A percentile compares a stretch with the other conserved stretches of the same genome.
Conservation (phyloP, 2,113 vertebrate species). For the Labeo catla region DNA sequence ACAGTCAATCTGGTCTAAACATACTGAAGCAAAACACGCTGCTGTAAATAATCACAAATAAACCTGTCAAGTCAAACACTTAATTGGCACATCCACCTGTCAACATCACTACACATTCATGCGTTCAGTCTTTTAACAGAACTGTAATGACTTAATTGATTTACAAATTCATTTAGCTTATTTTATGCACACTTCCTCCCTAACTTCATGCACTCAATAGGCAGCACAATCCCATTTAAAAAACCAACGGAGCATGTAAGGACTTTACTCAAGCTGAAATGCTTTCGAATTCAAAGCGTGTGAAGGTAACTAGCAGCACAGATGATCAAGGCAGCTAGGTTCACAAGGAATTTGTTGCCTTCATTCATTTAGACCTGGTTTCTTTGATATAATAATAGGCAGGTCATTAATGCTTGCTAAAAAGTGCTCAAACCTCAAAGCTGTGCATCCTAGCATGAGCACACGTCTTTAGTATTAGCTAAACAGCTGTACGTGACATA, state of each 20-base stretch:
- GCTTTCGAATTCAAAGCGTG: constrained; percentile 73
- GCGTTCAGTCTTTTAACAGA: constrained; percentile 34
- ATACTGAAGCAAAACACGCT: neutral
- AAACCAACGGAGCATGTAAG: constrained; percentile 72
- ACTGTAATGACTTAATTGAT: constrained; percentile 53
- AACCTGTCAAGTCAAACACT: constrained; percentile 12
- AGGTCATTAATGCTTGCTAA: neutral
- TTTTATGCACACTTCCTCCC: constrained; percentile 59
- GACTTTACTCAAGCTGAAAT: constrained; percentile 69
- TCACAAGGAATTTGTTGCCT: neutral
- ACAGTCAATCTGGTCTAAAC: neutral
- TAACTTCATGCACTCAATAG: constrained; percentile 50
- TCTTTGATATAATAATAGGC: constrained; percentile 1
- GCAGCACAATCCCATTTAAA: constrained; percentile 65
- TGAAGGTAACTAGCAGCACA: constrained; percentile 59
- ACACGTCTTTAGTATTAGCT: neutral
- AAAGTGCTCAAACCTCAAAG: constrained; percentile 10
- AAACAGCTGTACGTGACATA: neutral
- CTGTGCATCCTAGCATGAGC: neutral
- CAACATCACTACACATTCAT: constrained; percentile 28
- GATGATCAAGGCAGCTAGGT: constrained; percentile 55
- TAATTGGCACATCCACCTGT: constrained; percentile 22
- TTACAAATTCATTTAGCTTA: constrained; percentile 60
- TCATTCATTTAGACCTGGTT: neutral
- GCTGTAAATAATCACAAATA: neutral